Base-by-base conservation (phyloP, 2,797 vertebrate species). In the Cossypha niveicapilla region DNA sequence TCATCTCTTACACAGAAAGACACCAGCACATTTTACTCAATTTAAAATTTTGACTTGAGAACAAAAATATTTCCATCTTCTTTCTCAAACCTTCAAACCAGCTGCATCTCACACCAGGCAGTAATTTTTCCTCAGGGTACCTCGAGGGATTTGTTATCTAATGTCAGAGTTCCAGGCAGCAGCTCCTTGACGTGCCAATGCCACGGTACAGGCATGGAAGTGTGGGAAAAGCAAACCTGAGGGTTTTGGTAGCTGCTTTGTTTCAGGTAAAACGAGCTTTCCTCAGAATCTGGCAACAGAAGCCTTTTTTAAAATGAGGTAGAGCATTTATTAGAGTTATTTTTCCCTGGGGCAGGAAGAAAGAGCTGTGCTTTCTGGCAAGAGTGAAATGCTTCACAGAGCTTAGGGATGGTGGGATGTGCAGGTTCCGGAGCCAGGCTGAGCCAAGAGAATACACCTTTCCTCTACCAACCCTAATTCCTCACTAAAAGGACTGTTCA, bases 31-130 rank as follows among this genome's bases (percentile, higher is more conserved):
- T 77, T 85, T 67, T 67, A 63, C 50, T 74, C 60, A 24, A 24
- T 53, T 89, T 34, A 87, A 92, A n/a, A 47, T 54, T 83, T 88
- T 11, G 5, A 44, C 58, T 54, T 0, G 15, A 68, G 83, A 81
- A 83, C 22, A 86, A 66, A 87, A 93, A 85, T 58, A 85, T 75
- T 94, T 68, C 50, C 62, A 61, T 50, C 39, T 91, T 66, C 51
- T 79, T 87, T 88, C 72, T 87, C 84, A n/a, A 89, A 51, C 72
- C 39, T 88, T 93, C 92, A 68, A 77, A 93, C 86, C 87, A 91
- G 57, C 63, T 42, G 78, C 61, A 48, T 80, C 68, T 92, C 68
- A 22, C 28, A 48, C 14, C 14, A 13, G 11, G 0, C 62, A 17
- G 58, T 44, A 56, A 39, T 92, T 84, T 84, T 63, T 73, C 92